Evolutionary conservation across 2,113 vertebrate genomes (phyloP).

Genomic region (Elephantulus edwardii): DNA sequence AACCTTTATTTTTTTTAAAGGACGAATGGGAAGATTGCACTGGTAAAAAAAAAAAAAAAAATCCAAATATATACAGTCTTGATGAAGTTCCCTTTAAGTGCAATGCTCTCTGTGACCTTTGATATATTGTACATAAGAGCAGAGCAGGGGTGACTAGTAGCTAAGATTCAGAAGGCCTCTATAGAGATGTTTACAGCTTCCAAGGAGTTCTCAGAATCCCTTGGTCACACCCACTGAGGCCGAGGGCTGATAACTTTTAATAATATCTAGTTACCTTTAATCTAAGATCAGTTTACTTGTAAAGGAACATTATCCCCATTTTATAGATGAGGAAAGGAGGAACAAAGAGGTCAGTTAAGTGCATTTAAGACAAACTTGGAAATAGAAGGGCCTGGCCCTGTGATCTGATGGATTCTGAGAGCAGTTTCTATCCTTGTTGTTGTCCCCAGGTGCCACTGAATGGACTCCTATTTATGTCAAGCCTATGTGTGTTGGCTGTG

Average conservation of each 20-base stretch:
- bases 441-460: too few relatives aligned
- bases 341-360: neutral
- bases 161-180: neutral
- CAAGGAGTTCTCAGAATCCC: neutral
- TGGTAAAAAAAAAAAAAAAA: neutral
- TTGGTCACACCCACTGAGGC: constrained; percentile 8
- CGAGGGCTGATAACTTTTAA: constrained; percentile 33
- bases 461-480: too few relatives aligned
- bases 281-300: constrained; percentile 25
- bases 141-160: neutral
- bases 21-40: neutral
- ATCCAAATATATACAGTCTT: neutral
- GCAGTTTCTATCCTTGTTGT: neutral
- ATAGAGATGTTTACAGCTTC: neutral
- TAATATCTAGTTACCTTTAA: constrained; percentile 33
- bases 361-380: neutral
- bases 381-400: neutral
- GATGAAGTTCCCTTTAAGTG: neutral
- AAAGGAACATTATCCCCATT: constrained; percentile 55
- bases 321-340: constrained; percentile 44
- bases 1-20: constrained; percentile 26
- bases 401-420: constrained; percentile 23
- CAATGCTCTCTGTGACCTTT: neutral
- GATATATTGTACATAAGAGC: neutral
- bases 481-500: too few relatives aligned